Evolutionary conservation across 1,140 invertebrate genomes (phyloP), one percentile per base, ranked within the genome.

Genomic region (Calephelis nemesis): DNA sequence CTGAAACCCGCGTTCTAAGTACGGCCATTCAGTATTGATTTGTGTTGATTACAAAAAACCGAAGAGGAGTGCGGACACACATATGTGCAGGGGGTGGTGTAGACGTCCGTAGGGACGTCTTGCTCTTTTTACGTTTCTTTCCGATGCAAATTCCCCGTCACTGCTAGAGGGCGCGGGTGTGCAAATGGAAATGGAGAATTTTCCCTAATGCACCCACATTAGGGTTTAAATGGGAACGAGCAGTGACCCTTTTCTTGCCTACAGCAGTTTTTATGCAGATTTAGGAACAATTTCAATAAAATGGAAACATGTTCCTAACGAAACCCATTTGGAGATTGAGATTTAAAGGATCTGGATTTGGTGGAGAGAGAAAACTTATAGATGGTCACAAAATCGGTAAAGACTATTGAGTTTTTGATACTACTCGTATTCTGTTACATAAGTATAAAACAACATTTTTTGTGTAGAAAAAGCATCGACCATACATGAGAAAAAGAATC

Each of bases 81-180:
- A 49, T 68, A 66, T 65, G 65, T 70, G 54, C 39, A 54, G 50
- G 69, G 69, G 69, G 72, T 42, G 54, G 62, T 68, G 74, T 67
- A 64, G 71, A 70, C 47, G 74, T 69, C 68, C 63, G 75, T 67
- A 69, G 63, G 39, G 62, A 68, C 63, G 67, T 75, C 78, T 83
- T 82, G 79, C 75, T 85, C 84, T 88, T 84, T 89, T 89, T 88
- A 72, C 78, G 77, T 76, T 87, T 87, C 84, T 87, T 87, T 85
- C 77, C 82, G 77, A 83, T 84, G 85, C 85, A 88, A 85, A 88
- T 85, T 83, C 79, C 66, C 74, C 79, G 75, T 77, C 77, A 76
- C 72, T 64, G 72, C 72, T 66, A 76, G 30, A 30, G 30, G 30
- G 74, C 78, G 79, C 78, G 71, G 69, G 78, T 73, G 71, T 71